phyloP scores from a whole-genome alignment of 37 sponge, comb jelly and placozoan species.

The Beroe forskalii region DNA sequence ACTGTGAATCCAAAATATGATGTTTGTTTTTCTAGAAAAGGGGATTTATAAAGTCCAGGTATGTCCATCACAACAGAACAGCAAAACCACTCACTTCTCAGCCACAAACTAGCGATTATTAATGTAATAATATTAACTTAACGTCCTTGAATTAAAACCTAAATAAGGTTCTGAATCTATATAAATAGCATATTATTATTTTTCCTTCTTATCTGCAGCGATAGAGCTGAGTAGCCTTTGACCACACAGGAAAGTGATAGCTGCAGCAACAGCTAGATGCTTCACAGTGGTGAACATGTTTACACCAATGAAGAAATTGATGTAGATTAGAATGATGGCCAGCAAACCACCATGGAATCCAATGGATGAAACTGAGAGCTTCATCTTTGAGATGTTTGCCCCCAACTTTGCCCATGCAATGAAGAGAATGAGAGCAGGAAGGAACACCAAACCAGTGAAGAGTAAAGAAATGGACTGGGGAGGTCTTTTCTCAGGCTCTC shows the following conservation, averaged over 20 bases:
- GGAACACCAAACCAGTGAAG: constrained; percentile 76
- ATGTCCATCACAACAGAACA: not conserved
- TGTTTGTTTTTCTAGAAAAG: too few relatives aligned
- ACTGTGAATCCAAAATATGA: too few relatives aligned
- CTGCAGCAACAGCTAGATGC: constrained; percentile 72
- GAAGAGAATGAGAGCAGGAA: constrained; percentile 74
- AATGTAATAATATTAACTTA: too few relatives aligned
- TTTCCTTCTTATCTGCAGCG: constrained; percentile 72
- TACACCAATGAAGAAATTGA: constrained; percentile 50
- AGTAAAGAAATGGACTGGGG: constrained; percentile 73
- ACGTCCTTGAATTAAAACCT: too few relatives aligned
- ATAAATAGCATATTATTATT: too few relatives aligned
- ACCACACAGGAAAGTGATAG: constrained; percentile 78
- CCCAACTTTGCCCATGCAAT: constrained; percentile 78
- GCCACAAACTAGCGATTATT: too few relatives aligned
- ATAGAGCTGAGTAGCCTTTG: constrained; percentile 79
- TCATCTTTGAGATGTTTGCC: constrained; percentile 76
- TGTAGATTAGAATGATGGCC: constrained; percentile 28
- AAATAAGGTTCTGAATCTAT: too few relatives aligned
- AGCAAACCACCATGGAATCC: constrained; percentile 77
- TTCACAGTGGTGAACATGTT: constrained; percentile 89
- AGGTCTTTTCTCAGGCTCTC: constrained; percentile 84
- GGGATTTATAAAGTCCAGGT: too few relatives aligned
- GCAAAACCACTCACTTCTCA: too few relatives aligned
- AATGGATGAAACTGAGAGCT: constrained; percentile 68